phyloP scores from a whole-genome alignment of 1,140 invertebrate species.

The Cyclina sinensis region DNA sequence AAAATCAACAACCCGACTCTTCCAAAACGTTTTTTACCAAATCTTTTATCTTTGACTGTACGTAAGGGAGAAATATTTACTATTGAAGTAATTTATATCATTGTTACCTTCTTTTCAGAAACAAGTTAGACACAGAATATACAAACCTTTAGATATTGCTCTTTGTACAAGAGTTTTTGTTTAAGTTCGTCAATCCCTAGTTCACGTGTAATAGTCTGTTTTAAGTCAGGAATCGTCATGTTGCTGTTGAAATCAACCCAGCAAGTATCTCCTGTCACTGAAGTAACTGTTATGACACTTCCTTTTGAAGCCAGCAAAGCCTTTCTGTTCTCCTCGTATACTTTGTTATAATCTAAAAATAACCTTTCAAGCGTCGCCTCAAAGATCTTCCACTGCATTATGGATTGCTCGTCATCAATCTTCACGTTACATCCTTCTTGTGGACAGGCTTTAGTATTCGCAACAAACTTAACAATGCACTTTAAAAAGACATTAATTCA shows the following conservation, averaged over 20 bases:
- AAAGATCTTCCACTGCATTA: neutral
- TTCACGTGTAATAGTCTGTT: neutral
- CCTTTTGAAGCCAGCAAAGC: neutral
- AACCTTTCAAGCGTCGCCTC: slow-evolving; percentile 40
- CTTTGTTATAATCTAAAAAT: slow-evolving; percentile 38
- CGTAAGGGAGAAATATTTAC: too few relatives aligned
- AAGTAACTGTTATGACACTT: slow-evolving; percentile 10
- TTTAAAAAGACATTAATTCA: neutral
- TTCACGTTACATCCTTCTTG: slow-evolving; percentile 6
- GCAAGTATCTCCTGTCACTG: slow-evolving; percentile 52
- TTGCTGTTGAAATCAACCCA: neutral
- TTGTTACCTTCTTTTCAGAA: neutral
- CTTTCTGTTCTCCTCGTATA: neutral
- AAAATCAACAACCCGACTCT: too few relatives aligned
- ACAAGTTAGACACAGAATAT: too few relatives aligned
- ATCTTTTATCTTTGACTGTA: too few relatives aligned
- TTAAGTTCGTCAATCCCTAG: neutral
- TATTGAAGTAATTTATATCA: too few relatives aligned
- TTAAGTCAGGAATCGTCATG: neutral
- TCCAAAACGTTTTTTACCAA: too few relatives aligned
- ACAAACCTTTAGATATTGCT: neutral
- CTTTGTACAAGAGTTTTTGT: neutral
- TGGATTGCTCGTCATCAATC: neutral
- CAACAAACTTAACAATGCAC: slow-evolving; percentile 42
- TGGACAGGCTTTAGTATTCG: slow-evolving; percentile 11